phyloP scores from a whole-genome alignment of 2,113 vertebrate species.

The Synchiropus splendidus region DNA sequence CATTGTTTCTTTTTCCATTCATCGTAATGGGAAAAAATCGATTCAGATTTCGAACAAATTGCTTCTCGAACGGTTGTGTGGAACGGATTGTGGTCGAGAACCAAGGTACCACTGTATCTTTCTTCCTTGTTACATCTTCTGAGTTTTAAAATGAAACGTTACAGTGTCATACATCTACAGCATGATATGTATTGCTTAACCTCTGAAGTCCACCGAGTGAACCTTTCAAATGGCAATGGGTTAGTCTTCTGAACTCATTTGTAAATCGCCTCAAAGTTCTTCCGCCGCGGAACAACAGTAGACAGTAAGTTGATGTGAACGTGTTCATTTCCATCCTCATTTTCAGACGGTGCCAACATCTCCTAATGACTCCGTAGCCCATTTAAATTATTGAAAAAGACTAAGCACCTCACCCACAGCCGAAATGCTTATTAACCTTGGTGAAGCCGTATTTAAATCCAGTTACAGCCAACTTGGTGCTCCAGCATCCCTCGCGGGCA shows the following conservation, averaged over 20 bases:
- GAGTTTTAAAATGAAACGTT: too few species aligned
- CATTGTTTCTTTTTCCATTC: too few species aligned
- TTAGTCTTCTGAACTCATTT: slow-evolving; percentile 19
- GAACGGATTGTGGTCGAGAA: too few species aligned
- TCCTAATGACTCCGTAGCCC: slow-evolving; percentile 54
- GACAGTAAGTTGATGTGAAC: slow-evolving; percentile 20
- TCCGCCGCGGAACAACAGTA: slow-evolving; percentile 28
- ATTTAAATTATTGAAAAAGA: slow-evolving; percentile 65
- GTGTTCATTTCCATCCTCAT: slow-evolving; percentile 31
- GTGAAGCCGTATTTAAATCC: slow-evolving; percentile 65
- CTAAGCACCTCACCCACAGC: slow-evolving; percentile 63
- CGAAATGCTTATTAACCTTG: slow-evolving; percentile 71
- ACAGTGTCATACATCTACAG: too few species aligned
- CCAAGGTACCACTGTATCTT: too few species aligned
- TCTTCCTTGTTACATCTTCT: too few species aligned
- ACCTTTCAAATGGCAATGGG: too few species aligned
- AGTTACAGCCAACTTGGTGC: slow-evolving; percentile 61
- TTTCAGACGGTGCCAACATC: slow-evolving; percentile 45
- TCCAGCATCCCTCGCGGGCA: slow-evolving; percentile 60
- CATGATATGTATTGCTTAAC: too few species aligned
- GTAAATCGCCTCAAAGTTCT: slow-evolving; percentile 17
- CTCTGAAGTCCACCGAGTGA: too few species aligned
- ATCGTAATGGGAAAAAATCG: too few species aligned
- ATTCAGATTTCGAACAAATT: too few species aligned
- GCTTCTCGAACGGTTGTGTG: too few species aligned